Evolutionary conservation across 2,113 vertebrate genomes (phyloP).

Genomic region (Steatornis caripensis): DNA sequence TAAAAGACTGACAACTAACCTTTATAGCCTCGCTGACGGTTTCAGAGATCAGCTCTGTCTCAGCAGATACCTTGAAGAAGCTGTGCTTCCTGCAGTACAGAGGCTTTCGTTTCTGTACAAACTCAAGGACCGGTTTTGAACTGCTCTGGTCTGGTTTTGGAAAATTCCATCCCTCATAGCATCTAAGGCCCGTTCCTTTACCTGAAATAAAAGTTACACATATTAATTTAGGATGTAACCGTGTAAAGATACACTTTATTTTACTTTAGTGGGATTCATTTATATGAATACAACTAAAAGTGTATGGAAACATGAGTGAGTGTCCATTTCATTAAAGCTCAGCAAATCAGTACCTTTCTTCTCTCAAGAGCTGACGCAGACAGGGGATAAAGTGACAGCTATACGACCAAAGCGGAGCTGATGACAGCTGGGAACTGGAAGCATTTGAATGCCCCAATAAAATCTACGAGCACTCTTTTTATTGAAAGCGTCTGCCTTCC

Average conservation of each 20-base stretch:
- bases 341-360: background rate
- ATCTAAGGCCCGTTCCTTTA: background rate
- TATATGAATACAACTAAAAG: background rate
- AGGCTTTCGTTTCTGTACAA: background rate
- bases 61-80: background rate
- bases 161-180: background rate
- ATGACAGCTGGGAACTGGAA: constrained; percentile 46
- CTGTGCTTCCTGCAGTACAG: background rate
- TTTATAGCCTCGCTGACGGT: background rate
- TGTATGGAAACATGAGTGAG: background rate
- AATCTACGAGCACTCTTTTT: constrained; percentile 34
- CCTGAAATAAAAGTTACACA: background rate
- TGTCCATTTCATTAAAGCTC: constrained; percentile 15
- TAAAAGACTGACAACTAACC: background rate
- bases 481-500: constrained; percentile 27
- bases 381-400: constrained; percentile 31
- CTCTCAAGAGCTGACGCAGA: background rate
- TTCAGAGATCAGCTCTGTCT: background rate
- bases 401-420: background rate
- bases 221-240: background rate
- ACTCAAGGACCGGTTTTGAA: background rate
- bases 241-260: background rate
- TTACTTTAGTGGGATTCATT: background rate
- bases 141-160: background rate
- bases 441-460: constrained; percentile 30